Evolutionary conservation across 2,888 invertebrate species (phyloP).

Genomic region (Chymomyza procnemis): DNA sequence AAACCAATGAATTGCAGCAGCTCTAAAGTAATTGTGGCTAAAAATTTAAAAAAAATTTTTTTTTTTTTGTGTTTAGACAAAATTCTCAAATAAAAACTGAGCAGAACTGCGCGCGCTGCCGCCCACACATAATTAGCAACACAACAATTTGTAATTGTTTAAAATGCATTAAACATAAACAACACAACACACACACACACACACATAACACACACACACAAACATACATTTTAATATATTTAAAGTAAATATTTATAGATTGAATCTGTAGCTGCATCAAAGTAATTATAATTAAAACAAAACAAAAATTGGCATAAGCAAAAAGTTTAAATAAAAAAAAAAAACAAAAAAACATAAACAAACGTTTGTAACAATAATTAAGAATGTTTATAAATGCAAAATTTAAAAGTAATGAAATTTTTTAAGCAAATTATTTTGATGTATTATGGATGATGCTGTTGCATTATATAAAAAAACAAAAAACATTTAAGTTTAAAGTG

Average conservation of each 20-base stretch:
- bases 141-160: neutral
- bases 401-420: neutral
- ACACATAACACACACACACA: constrained; percentile 5
- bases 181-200: constrained; percentile 3
- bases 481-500: neutral
- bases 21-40: neutral
- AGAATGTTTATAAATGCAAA: constrained; percentile 11
- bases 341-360: neutral
- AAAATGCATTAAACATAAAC: constrained; percentile 1
- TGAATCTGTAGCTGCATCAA: constrained; percentile 46
- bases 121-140: neutral
- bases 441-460: neutral
- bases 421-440: too few species aligned
- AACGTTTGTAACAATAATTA: constrained; percentile 2
- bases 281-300: constrained; percentile 6
- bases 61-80: neutral
- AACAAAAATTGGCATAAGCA: constrained; percentile 20
- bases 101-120: neutral
- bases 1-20: neutral
- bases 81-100: neutral
- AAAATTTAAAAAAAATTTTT: neutral
- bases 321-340: neutral
- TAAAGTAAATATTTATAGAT: constrained; percentile 19
- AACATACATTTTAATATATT: neutral
- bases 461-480: neutral